Base-by-base conservation (phyloP, 2,113 vertebrate species). In the Nipponia nippon region DNA sequence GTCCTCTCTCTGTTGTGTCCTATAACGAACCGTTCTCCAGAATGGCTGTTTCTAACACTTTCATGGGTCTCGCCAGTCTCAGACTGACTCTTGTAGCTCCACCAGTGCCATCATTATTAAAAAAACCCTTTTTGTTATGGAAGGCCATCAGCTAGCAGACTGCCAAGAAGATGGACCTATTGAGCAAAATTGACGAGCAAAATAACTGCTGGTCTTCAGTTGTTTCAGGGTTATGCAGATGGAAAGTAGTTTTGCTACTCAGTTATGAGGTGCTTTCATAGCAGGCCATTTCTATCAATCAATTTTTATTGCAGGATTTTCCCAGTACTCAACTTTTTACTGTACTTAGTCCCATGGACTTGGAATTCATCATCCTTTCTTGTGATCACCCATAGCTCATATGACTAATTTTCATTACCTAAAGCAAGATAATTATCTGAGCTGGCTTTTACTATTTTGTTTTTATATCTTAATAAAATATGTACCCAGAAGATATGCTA, bases 381-480 rank as follows among this genome's bases (percentile, higher is more conserved):
- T 73, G n/a, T 18, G 4, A 63, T 78, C 34, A 30, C 38, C 32
- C 30, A 17, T 13, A 94, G n/a, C 73, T 83, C 47, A 61, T 42
- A 76, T 52, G 42, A 44, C 49, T 79, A n/a, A 62, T 82, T 78
- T 95, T 96, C 71, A 71, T 93, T 69, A 78, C 29, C 32, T 71
- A 87, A 81, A 66, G 30, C 23, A 71, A 59, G 21, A 63, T 44
- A 50, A 56, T 47, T 58, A 80, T 73, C 76, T 80, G 10, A 58
- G 25, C 27, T 62, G 36, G 40, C 40, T 83, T 87, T 90, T 97
- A 95, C 89, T 95, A 42, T 83, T 92, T 92, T 93, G 25, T 34
- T 94, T 86, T 89, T 69, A 80, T 97, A 96, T 97, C 83, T 93
- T 73, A 93, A 94, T 93, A 84, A 97, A 95, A 91, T 75, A 34